phyloP scores from a whole-genome alignment of 2,888 invertebrate genomes.

The Drosophila emarginata region DNA sequence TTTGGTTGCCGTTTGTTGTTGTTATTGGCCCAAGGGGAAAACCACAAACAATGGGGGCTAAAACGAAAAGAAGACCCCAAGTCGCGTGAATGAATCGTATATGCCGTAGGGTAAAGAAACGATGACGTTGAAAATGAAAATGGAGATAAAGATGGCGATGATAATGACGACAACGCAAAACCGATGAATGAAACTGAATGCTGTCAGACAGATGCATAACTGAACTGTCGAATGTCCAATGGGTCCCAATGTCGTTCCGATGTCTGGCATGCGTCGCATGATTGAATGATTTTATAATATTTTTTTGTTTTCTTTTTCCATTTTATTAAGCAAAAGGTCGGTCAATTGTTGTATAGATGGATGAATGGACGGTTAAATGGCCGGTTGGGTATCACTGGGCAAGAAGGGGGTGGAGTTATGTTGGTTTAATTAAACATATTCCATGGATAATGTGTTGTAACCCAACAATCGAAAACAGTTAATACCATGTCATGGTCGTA shows the following conservation, averaged over 20 bases:
- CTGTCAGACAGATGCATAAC: slow-evolving; percentile 10
- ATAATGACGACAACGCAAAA: slow-evolving; percentile 8
- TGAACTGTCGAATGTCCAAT: slow-evolving; percentile 26
- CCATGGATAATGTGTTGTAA: background rate
- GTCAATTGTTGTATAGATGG: background rate
- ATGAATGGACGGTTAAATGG: background rate
- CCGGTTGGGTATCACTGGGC: background rate
- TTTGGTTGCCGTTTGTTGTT: slow-evolving; percentile 24
- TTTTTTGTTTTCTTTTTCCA: slow-evolving; percentile 45
- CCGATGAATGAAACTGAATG: slow-evolving; percentile 13
- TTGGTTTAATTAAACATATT: slow-evolving; percentile 13
- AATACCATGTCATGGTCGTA: slow-evolving; percentile 5
- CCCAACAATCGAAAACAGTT: slow-evolving; percentile 1
- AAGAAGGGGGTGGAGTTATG: background rate
- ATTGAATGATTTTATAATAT: slow-evolving; percentile 68
- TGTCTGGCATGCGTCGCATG: slow-evolving; percentile 52
- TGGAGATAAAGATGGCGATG: slow-evolving; percentile 12
- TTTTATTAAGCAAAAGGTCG: slow-evolving; percentile 62
- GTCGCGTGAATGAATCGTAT: slow-evolving; percentile 63
- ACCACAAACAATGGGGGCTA: slow-evolving; percentile 38
- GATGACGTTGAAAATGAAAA: slow-evolving; percentile 8
- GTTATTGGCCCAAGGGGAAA: slow-evolving; percentile 4
- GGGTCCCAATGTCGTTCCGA: background rate
- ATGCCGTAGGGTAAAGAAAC: slow-evolving; percentile 26
- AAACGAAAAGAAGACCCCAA: slow-evolving; percentile 29